Percentiles rank a stretch among this genome's conserved stretches.
Conservation (phyloP, 2,797 vertebrate species). For the Enteromius fasciolatus region DNA sequence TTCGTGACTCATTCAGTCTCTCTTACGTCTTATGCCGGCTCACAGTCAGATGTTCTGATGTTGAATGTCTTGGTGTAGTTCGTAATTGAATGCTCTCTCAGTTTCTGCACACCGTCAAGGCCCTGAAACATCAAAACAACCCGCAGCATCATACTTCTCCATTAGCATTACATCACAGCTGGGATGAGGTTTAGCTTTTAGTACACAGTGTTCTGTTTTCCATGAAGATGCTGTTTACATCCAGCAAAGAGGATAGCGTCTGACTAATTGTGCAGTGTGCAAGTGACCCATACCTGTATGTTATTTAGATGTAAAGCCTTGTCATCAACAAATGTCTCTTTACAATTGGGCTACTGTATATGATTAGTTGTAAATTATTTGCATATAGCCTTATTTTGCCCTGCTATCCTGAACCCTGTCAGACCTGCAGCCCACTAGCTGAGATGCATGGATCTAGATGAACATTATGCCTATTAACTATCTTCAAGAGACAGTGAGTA, state of each 20-base stretch:
- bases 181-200: neutral
- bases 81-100: neutral
- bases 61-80: neutral
- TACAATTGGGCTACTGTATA: neutral
- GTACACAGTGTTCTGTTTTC: neutral
- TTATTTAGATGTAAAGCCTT: neutral
- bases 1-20: neutral
- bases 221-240: neutral
- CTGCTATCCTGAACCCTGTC: neutral
- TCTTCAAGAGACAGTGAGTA: neutral
- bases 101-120: neutral
- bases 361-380: neutral
- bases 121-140: neutral
- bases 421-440: neutral
- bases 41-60: conserved; percentile 4
- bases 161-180: neutral
- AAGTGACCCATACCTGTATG: neutral
- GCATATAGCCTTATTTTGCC: neutral
- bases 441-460: neutral
- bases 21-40: neutral
- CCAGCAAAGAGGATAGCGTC: neutral
- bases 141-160: neutral
- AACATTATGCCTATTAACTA: neutral
- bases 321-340: neutral
- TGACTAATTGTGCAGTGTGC: neutral